phyloP scores from a whole-genome alignment of 2,113 vertebrate genomes.

The Scartelaos histophorus region DNA sequence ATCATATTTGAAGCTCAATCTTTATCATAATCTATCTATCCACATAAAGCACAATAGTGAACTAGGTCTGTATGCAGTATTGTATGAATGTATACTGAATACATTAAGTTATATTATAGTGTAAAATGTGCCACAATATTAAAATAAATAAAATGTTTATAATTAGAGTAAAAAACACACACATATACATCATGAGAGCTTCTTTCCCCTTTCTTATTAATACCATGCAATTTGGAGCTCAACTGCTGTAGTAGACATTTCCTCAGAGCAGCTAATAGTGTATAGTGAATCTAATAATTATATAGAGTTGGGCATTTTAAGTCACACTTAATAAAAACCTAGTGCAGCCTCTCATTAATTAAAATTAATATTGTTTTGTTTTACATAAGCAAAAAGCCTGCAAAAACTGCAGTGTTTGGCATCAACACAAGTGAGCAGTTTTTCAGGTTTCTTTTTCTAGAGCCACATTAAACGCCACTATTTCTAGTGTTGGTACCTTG shows the following conservation, averaged over 20 bases:
- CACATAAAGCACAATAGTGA: no score
- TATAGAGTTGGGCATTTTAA: not conserved
- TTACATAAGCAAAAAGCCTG: not conserved
- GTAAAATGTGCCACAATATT: no score
- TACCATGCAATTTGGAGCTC: no score
- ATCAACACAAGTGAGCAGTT: conserved; percentile 34
- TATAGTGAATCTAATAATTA: no score
- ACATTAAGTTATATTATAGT: no score
- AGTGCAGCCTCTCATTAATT: not conserved
- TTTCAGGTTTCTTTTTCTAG: conserved; percentile 39
- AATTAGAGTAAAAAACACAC: not conserved
- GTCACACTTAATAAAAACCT: not conserved
- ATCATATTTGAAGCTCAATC: no score
- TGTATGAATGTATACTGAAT: no score
- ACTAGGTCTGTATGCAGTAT: no score
- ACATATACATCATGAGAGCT: not conserved
- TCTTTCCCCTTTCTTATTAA: no score
- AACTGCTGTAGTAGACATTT: no score
- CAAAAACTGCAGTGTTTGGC: conserved; percentile 14
- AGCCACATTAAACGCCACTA: conserved; percentile 21
- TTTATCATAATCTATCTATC: no score
- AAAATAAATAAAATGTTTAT: not conserved
- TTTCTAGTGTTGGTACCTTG: not conserved
- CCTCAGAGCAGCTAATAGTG: no score
- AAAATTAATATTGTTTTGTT: not conserved